Percentiles rank a stretch among this genome's conserved stretches.
Evolutionary conservation across 53 echinoderm and acorn worm genomes (phyloP).

Genomic region (Crossaster papposus): DNA sequence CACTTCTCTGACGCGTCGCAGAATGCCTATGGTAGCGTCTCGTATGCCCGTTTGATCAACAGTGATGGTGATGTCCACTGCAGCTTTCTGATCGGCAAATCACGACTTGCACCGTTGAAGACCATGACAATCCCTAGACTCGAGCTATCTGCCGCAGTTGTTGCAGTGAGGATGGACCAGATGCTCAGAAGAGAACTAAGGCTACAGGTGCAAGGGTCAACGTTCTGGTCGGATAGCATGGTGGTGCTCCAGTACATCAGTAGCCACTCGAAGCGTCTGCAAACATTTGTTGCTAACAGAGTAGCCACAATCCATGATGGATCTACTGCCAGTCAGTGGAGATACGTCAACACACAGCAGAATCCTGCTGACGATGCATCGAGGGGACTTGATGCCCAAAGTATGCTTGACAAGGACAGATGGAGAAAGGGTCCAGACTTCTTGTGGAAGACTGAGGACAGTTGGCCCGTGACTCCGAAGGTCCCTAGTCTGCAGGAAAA

Average conservation of each 20-base stretch:
- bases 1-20: conserved; percentile 66
- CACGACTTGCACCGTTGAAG: conserved; percentile 61
- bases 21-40: conserved; percentile 57
- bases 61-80: conserved; percentile 27
- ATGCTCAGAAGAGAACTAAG: conserved; percentile 47
- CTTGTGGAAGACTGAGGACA: conserved; percentile 14
- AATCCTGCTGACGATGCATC: conserved; percentile 65
- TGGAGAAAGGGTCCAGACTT: conserved; percentile 59
- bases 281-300: conserved; percentile 69
- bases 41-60: conserved; percentile 36
- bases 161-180: conserved; percentile 44
- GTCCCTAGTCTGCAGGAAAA: neutral
- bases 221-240: conserved; percentile 65
- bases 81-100: conserved; percentile 55
- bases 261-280: conserved; percentile 24
- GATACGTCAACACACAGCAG: conserved; percentile 28
- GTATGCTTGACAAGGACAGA: conserved; percentile 5
- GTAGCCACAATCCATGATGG: conserved; percentile 61
- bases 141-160: conserved; percentile 53
- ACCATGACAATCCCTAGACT: conserved; percentile 60
- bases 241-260: conserved; percentile 64
- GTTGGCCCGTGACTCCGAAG: conserved; percentile 28
- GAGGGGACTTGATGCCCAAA: conserved; percentile 28
- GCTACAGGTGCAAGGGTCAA: conserved; percentile 28
- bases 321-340: conserved; percentile 50